A percentile compares a stretch with the other conserved stretches of the same genome.
These are phyloP conservation scores for Andrena haemorrhoa DNA, from an alignment of 2,888 invertebrate genomes.

Conservation along the genomic window DNA sequence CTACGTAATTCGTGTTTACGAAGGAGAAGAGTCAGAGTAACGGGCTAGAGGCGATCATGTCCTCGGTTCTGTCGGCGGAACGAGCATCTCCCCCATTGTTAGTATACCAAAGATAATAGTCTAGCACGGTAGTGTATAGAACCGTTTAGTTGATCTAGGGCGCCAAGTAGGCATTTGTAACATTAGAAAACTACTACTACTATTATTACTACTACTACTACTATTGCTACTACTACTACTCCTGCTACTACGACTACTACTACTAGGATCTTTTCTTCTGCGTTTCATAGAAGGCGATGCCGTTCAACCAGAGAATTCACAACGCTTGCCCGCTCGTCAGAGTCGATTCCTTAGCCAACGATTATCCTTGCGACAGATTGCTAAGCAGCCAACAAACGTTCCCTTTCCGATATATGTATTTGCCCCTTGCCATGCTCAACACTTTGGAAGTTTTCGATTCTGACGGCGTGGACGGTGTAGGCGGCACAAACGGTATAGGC, in stretches of 20 bases:
- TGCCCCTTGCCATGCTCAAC: no score
- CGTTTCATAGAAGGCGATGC: no score
- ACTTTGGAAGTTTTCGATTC: no score
- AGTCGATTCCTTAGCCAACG: constrained; percentile 33
- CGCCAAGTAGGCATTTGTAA: constrained; percentile 61
- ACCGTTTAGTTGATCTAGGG: constrained; percentile 62
- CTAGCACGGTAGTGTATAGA: constrained; percentile 68
- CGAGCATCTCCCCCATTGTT: constrained; percentile 67
- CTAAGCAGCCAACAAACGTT: no score
- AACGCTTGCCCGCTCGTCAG: constrained; percentile 55
- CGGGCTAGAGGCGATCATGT: constrained; percentile 46
- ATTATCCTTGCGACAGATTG: no score
- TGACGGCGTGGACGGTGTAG: neutral
- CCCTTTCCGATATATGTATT: no score
- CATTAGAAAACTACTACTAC: constrained; percentile 66
- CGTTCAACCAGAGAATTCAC: constrained; percentile 41
- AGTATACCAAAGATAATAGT: constrained; percentile 81
- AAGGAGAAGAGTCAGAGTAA: constrained; percentile 34
- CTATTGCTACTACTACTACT: no score
- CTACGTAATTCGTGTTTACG: constrained; percentile 60
- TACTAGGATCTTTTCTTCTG: no score
- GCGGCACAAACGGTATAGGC: neutral
- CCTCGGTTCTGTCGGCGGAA: constrained; percentile 72
- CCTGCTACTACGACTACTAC: no score
- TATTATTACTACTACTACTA: constrained; percentile 45